Conservation (phyloP, 2,888 invertebrate genomes). For the Caenorhabditis afra region DNA sequence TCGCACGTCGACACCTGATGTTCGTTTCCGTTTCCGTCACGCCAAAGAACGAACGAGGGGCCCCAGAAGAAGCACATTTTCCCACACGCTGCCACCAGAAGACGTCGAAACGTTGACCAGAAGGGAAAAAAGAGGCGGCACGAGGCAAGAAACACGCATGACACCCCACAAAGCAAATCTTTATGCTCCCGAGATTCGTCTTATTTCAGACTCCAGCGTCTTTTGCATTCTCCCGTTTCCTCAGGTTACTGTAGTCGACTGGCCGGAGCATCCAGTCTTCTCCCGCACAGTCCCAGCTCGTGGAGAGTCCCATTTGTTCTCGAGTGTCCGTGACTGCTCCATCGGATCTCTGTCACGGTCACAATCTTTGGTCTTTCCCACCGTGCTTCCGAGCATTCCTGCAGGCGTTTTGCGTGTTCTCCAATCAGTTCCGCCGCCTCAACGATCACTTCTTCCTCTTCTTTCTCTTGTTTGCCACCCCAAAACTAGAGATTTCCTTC, state of each 20-base stretch:
- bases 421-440: too few relatives aligned
- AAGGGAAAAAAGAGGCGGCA: not conserved
- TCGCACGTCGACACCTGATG: slow-evolving; percentile 48
- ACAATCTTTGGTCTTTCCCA: too few relatives aligned
- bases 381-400: too few relatives aligned
- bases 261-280: too few relatives aligned
- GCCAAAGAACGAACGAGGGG: slow-evolving; percentile 18
- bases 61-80: slow-evolving; percentile 27
- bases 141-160: slow-evolving; percentile 23
- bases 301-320: too few relatives aligned
- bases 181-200: not conserved
- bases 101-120: not conserved
- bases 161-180: not conserved
- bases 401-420: too few relatives aligned
- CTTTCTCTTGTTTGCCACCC: not conserved
- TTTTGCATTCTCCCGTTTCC: too few relatives aligned
- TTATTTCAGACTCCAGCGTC: too few relatives aligned
- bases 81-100: not conserved
- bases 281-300: too few relatives aligned
- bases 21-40: slow-evolving; percentile 24
- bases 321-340: too few relatives aligned
- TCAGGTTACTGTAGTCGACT: too few relatives aligned
- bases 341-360: too few relatives aligned
- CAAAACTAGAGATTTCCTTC: not conserved
- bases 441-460: not conserved